These are phyloP conservation scores for Brenthis hecate DNA, from an alignment of 2,888 invertebrate genomes.

Conservation along the genomic window DNA sequence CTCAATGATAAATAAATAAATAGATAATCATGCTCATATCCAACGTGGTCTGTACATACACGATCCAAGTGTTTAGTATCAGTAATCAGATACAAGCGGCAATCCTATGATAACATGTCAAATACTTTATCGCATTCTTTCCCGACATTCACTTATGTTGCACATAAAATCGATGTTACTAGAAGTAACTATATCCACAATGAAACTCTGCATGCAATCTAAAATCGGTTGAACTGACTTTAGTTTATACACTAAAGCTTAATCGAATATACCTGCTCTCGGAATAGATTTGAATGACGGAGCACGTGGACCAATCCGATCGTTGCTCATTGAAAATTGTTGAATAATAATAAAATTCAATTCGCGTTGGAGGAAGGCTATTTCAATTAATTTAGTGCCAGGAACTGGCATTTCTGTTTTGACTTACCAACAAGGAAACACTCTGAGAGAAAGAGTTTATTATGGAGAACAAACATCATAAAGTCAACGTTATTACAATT, in stretches of 20 bases:
- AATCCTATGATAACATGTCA: conserved; percentile 44
- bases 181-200: conserved; percentile 5
- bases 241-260: conserved; percentile 25
- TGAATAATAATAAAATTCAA: conserved; percentile 23
- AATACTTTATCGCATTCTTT: conserved; percentile 55
- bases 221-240: conserved; percentile 22
- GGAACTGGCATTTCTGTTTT: conserved; percentile 23
- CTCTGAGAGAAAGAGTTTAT: not conserved
- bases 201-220: conserved; percentile 22
- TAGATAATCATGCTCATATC: not conserved
- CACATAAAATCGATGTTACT: conserved; percentile 17
- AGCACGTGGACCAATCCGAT: conserved; percentile 26
- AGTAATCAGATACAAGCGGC: conserved; percentile 45
- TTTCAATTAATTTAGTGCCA: conserved; percentile 18
- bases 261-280: conserved; percentile 30
- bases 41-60: conserved; percentile 19
- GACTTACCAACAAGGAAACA: conserved; percentile 19
- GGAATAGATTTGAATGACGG: conserved; percentile 30
- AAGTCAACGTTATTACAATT: not conserved
- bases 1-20: too few relatives aligned
- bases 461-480: not conserved
- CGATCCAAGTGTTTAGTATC: conserved; percentile 26
- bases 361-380: conserved; percentile 16
- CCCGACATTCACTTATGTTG: conserved; percentile 40
- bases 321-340: conserved; percentile 13